These are phyloP conservation scores for Mantis religiosa DNA, from an alignment of 2,888 invertebrate genomes.

Conservation along the genomic window DNA sequence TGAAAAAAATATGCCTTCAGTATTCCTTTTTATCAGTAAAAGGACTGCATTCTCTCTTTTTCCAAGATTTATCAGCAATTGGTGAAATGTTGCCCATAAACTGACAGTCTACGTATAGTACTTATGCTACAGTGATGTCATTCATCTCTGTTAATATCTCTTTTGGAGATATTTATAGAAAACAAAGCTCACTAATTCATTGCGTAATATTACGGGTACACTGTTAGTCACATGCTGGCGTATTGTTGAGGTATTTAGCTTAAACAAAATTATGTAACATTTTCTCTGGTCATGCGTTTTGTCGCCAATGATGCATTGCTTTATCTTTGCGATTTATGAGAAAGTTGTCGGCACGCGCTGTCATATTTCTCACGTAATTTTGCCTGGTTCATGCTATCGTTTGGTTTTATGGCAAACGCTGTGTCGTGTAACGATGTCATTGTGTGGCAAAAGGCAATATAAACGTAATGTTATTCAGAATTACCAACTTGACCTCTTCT, in stretches of 20 bases:
- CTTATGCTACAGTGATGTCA: no score
- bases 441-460: background rate
- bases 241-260: background rate
- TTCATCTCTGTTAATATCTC: no score
- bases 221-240: background rate
- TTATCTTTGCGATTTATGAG: background rate
- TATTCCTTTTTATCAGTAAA: no score
- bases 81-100: no score
- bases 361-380: background rate
- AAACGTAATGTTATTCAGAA: background rate
- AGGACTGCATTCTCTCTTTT: no score
- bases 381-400: background rate
- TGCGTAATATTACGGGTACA: background rate
- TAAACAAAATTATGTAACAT: background rate
- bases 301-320: background rate
- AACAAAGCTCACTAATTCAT: background rate
- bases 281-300: background rate
- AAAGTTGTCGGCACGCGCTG: background rate
- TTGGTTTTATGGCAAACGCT: background rate
- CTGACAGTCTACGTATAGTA: no score
- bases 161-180: background rate
- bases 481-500: background rate
- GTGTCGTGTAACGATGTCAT: background rate
- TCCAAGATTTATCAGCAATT: no score
- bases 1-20: no score